Evolutionary conservation across 1,140 invertebrate species (phyloP).

Genomic region (Pogonognathellus flavescens): DNA sequence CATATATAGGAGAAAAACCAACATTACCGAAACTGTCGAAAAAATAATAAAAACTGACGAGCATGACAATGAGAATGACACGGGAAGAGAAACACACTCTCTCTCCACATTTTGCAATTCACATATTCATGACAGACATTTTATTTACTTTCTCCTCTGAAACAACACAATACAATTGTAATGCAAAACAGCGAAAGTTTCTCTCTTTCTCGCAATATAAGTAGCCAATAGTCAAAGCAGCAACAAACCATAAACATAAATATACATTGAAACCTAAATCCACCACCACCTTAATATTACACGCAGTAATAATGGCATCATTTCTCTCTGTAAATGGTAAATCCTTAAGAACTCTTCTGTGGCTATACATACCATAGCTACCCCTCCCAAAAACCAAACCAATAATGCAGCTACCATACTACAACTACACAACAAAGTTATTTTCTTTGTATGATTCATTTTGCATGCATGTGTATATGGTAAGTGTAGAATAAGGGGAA

Average conservation of each 20-base stretch:
- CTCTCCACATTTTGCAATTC: neutral
- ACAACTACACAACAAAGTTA: neutral
- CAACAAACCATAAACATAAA: conserved; percentile 19
- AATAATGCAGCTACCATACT: no score
- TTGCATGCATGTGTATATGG: neutral
- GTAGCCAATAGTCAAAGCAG: conserved; percentile 20
- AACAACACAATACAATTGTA: no score
- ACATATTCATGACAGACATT: conserved; percentile 13
- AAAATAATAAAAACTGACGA: conserved; percentile 43
- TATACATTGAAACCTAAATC: conserved; percentile 6
- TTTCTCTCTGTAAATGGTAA: neutral
- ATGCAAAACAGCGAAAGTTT: no score
- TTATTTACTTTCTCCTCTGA: neutral
- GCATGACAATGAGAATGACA: conserved; percentile 33
- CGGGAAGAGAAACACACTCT: neutral
- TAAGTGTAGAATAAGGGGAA: no score
- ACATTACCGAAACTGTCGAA: neutral
- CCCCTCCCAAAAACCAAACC: no score
- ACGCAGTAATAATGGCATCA: neutral
- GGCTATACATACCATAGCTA: no score
- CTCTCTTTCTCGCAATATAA: no score
- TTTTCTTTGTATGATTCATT: neutral
- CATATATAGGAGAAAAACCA: neutral
- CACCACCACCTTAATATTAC: neutral
- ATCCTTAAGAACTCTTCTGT: no score